Conservation (phyloP, 2,797 vertebrate species). For the Sphaeramia orbicularis region DNA sequence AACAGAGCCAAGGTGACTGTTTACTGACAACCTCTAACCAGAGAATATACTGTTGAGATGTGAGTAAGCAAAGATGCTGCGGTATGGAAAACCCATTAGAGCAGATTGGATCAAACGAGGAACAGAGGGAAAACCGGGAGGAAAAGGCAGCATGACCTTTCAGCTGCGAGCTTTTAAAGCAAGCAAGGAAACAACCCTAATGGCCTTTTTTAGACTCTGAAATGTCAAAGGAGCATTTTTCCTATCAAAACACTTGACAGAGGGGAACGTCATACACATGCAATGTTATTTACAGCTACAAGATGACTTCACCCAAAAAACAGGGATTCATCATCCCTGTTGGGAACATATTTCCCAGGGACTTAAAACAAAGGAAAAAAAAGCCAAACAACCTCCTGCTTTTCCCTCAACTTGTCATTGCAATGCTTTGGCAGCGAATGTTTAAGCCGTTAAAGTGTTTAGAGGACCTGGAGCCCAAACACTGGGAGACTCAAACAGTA, state of each 20-base stretch:
- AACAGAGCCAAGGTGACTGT: slow-evolving; percentile 61
- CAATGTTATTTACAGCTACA: slow-evolving; percentile 64
- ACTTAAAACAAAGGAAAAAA: slow-evolving; percentile 40
- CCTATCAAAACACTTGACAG: slow-evolving; percentile 68
- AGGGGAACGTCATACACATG: slow-evolving; percentile 49
- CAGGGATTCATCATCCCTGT: slow-evolving; percentile 61
- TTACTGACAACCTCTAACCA: slow-evolving; percentile 66
- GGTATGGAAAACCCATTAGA: slow-evolving; percentile 74
- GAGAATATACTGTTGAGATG: slow-evolving; percentile 66
- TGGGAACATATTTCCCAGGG: slow-evolving; percentile 60
- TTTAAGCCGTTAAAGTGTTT: slow-evolving; percentile 57
- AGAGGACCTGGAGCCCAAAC: slow-evolving; percentile 58
- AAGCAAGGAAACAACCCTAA: slow-evolving; percentile 53
- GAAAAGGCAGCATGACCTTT: slow-evolving; percentile 63
- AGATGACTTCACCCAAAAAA: slow-evolving; percentile 64
- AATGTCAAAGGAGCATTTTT: slow-evolving; percentile 70
- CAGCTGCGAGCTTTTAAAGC: slow-evolving; percentile 57
- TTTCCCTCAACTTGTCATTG: slow-evolving; percentile 57
- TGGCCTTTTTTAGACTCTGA: slow-evolving; percentile 57
- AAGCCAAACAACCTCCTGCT: slow-evolving; percentile 46
- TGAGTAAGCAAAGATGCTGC: slow-evolving; percentile 69
- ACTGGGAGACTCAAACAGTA: slow-evolving; percentile 54
- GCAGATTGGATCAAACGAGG: slow-evolving; percentile 53
- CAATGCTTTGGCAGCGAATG: slow-evolving; percentile 50
- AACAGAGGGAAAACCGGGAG: slow-evolving; percentile 50